phyloP scores from a whole-genome alignment of 2,113 vertebrate species.

The Tragelaphus buxtoni region DNA sequence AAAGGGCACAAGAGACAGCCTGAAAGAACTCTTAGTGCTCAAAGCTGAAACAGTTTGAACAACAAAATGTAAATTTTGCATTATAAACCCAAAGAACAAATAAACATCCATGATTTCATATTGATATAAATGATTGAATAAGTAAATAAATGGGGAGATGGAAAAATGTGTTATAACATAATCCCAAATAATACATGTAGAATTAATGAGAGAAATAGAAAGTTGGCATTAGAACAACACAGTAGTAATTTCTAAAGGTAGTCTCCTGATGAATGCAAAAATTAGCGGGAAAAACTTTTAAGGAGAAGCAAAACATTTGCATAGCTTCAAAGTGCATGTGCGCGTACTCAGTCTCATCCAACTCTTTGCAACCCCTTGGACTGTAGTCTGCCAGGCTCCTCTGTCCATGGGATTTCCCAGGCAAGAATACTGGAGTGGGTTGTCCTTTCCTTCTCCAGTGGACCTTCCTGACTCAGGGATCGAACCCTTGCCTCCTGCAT shows the following conservation, averaged over 20 bases:
- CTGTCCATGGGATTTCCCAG: not conserved
- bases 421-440: not conserved
- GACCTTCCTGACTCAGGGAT: not conserved
- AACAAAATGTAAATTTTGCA: conserved; percentile 1
- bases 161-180: not conserved
- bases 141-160: not conserved
- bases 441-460: not conserved
- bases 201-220: not conserved
- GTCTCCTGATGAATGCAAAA: not conserved
- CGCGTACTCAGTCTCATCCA: not conserved
- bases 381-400: not conserved
- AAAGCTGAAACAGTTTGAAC: not conserved
- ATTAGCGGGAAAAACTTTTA: not conserved
- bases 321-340: not conserved
- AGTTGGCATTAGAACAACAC: not conserved
- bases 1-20: not conserved
- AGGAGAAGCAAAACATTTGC: not conserved
- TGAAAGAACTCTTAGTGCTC: not conserved
- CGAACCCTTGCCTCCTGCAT: not conserved
- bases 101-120: not conserved
- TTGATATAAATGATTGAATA: not conserved
- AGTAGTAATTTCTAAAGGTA: not conserved
- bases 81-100: conserved; percentile 5
- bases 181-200: not conserved
- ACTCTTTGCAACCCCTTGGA: not conserved